Evolutionary conservation across 2,113 vertebrate genomes (phyloP).

Genomic region (Colinus virginianus): DNA sequence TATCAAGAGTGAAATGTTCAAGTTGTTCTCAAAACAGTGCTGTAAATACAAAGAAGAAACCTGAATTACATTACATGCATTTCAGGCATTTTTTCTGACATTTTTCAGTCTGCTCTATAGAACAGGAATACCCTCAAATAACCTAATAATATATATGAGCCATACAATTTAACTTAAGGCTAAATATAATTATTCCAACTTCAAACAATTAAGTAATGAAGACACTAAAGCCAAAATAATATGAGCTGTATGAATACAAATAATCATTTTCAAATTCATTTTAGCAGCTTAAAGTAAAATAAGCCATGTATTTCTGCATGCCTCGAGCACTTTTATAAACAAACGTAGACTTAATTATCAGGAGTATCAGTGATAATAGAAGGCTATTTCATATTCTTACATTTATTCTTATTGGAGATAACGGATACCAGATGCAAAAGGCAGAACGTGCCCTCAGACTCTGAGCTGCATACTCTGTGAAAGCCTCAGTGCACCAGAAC

Average conservation of each 20-base stretch:
- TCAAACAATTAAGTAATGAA: not conserved
- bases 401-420: rapidly evolving
- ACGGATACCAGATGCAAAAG: not conserved
- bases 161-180: not conserved
- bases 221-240: not conserved
- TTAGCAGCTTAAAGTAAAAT: not conserved
- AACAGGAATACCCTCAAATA: not conserved
- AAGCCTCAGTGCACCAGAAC: not conserved
- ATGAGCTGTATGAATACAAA: not conserved
- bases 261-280: not conserved
- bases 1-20: not conserved
- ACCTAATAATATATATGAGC: not conserved
- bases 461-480: not conserved
- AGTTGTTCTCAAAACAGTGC: not conserved
- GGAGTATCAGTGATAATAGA: not conserved
- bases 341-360: not conserved
- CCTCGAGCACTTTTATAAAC: not conserved
- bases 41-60: not conserved
- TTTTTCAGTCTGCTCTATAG: not conserved
- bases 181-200: not conserved
- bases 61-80: not conserved
- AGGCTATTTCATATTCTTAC: rapidly evolving
- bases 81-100: not conserved
- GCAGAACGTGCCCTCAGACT: not conserved
- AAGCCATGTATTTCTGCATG: not conserved